These are phyloP conservation scores for Hippocampus kuda DNA, from an alignment of 2,797 vertebrate genomes.

Conservation along the genomic window DNA sequence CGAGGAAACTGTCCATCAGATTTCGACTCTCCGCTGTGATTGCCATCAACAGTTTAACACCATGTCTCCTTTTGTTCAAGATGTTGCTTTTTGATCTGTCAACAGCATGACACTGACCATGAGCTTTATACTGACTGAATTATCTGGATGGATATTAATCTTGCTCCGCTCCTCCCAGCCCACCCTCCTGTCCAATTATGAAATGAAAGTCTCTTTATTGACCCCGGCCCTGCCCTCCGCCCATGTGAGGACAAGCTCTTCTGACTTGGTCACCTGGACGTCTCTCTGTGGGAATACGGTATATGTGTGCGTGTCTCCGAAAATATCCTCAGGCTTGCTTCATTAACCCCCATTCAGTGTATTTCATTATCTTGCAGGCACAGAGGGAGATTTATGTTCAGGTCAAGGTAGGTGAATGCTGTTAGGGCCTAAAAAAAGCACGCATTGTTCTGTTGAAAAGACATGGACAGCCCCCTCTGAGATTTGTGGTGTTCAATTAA, in stretches of 20 bases:
- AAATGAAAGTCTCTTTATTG: background rate
- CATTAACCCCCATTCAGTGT: conserved; percentile 1
- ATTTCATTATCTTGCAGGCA: conserved; percentile 5
- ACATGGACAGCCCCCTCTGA: background rate
- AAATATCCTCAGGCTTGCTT: background rate
- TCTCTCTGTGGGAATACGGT: background rate
- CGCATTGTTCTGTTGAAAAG: background rate
- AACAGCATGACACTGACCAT: background rate
- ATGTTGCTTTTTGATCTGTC: background rate
- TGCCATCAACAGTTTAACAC: background rate
- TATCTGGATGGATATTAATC: background rate
- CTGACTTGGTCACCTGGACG: background rate
- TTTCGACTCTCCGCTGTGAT: background rate
- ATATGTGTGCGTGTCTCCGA: background rate
- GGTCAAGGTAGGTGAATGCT: conserved; percentile 2
- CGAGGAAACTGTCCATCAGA: background rate
- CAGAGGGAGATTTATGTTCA: background rate
- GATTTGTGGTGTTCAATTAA: background rate
- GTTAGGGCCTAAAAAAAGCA: conserved; percentile 1
- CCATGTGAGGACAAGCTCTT: conserved; percentile 1
- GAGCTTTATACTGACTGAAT: too few species aligned
- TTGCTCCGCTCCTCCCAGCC: too few species aligned
- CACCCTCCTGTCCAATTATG: background rate
- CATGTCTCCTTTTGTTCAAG: background rate
- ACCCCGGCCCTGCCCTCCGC: background rate